These are phyloP conservation scores for Colistium nudipinnis DNA, from an alignment of 2,113 vertebrate species.

Conservation along the genomic window DNA sequence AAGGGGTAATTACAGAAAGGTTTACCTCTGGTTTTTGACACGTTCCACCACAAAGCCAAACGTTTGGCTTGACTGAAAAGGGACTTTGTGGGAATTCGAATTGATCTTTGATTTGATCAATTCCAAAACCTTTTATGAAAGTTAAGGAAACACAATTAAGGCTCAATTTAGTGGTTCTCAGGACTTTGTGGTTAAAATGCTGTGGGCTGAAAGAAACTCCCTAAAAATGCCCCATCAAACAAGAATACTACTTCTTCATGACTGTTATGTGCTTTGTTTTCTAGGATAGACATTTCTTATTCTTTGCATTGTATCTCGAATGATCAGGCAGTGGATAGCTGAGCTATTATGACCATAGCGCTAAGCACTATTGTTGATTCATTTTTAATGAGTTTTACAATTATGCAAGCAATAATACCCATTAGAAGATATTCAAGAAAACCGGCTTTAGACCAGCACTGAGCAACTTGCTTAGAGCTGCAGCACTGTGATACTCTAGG, in stretches of 20 bases:
- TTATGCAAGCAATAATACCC: conserved; percentile 73
- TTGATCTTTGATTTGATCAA: conserved; percentile 23
- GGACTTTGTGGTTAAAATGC: conserved; percentile 14
- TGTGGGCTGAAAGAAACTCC: conserved; percentile 19
- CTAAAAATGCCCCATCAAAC: neutral
- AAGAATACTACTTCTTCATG: conserved; percentile 24
- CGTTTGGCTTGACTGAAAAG: conserved; percentile 3
- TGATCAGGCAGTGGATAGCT: conserved; percentile 68
- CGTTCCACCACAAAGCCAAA: neutral
- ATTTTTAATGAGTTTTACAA: conserved; percentile 82
- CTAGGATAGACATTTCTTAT: conserved; percentile 16
- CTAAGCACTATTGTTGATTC: conserved; percentile 78
- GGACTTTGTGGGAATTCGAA: conserved; percentile 11
- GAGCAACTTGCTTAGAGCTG: conserved; percentile 27
- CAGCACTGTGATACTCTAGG: conserved; percentile 21
- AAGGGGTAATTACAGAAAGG: conserved; percentile 23
- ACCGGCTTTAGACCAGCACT: conserved; percentile 21
- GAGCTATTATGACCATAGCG: conserved; percentile 67
- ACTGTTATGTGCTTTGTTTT: conserved; percentile 23
- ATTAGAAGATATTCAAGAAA: conserved; percentile 72
- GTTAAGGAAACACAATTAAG: conserved; percentile 6
- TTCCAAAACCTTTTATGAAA: conserved; percentile 16
- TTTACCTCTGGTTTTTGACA: neutral
- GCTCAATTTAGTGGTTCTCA: neutral
- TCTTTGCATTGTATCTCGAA: conserved; percentile 44